Percentiles rank a stretch among this genome's conserved stretches.
phyloP scores from a whole-genome alignment of 2,797 vertebrate species.

The Loris lydekkerianus region DNA sequence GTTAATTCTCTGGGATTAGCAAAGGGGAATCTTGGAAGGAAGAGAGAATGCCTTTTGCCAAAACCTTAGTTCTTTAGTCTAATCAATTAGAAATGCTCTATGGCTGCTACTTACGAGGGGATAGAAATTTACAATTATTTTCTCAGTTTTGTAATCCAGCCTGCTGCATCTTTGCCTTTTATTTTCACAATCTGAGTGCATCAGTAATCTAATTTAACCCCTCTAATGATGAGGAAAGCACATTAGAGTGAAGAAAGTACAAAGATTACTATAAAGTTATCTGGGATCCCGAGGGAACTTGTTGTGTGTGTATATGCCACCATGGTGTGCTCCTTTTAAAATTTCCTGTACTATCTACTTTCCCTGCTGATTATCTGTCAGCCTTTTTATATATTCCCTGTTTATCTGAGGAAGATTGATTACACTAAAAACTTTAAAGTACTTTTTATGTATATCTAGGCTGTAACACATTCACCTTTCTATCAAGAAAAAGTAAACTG shows the following conservation, averaged over 20 bases:
- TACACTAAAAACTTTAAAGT: constrained; percentile 22
- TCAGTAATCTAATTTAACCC: neutral
- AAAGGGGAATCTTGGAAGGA: neutral
- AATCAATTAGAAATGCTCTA: constrained; percentile 21
- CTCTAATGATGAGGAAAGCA: neutral
- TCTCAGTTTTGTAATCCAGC: neutral
- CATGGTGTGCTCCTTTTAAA: neutral
- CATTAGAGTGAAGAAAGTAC: neutral
- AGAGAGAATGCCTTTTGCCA: constrained; percentile 18
- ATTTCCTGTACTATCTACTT: neutral
- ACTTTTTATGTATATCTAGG: neutral
- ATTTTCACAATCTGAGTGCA: constrained; percentile 22
- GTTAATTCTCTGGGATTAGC: neutral
- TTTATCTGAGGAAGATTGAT: neutral
- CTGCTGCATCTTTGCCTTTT: constrained; percentile 18
- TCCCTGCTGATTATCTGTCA: neutral
- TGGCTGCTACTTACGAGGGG: neutral
- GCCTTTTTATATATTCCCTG: neutral
- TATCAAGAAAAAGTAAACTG: neutral
- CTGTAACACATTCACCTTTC: neutral
- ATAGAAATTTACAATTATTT: constrained; percentile 43
- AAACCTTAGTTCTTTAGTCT: constrained; percentile 17
- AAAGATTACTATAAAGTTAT: constrained; percentile 43
- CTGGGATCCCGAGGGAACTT: neutral
- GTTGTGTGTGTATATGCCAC: neutral